phyloP scores from a whole-genome alignment of 2,113 vertebrate species.

The Glaucomys volans region DNA sequence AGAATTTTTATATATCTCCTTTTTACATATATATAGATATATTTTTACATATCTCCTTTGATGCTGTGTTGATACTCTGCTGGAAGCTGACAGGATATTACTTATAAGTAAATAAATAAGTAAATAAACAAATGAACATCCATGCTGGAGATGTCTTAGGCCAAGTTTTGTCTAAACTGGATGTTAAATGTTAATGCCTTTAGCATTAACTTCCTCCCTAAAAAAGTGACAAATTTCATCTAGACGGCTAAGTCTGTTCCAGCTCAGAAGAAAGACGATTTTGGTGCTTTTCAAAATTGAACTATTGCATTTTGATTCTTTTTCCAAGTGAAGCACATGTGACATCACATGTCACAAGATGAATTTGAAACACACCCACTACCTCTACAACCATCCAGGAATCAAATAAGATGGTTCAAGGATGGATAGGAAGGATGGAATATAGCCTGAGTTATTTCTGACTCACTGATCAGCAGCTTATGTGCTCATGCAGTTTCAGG shows the following conservation, averaged over 20 bases:
- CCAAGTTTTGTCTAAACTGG: neutral
- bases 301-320: neutral
- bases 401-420: neutral
- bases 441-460: neutral
- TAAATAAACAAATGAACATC: too few relatives aligned
- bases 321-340: neutral
- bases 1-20: neutral
- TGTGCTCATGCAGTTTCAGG: neutral
- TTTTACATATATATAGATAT: too few relatives aligned
- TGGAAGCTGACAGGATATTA: neutral
- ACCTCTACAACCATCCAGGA: neutral
- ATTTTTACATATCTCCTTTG: neutral
- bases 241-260: neutral
- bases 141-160: neutral
- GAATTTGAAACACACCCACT: neutral
- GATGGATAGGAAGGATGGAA: neutral
- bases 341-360: neutral
- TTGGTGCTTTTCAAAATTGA: slow-evolving; percentile 12
- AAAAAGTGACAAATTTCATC: neutral
- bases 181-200: neutral
- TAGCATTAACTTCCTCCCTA: neutral
- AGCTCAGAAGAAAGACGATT: neutral
- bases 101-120: neutral
- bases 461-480: too few relatives aligned
- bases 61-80: neutral